phyloP scores from a whole-genome alignment of 2,113 vertebrate species.

The Epinephelus moara region DNA sequence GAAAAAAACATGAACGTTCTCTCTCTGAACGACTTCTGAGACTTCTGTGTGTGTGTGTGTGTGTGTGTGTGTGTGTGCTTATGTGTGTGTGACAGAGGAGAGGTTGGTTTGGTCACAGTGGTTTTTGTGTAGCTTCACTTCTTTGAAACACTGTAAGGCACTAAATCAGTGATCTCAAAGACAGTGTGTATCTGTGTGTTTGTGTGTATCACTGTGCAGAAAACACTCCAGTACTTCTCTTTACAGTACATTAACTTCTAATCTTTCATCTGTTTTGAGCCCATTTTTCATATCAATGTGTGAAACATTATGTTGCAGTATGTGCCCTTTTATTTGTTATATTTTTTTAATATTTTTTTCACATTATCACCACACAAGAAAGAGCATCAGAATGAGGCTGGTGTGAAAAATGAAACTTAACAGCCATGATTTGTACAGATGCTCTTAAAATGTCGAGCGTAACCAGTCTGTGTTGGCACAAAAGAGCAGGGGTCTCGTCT shows the following conservation, averaged over 20 bases:
- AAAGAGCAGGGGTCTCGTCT: not conserved
- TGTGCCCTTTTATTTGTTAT: too few species aligned
- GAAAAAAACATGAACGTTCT: conserved; percentile 43
- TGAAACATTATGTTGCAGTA: not conserved
- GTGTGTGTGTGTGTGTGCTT: not conserved
- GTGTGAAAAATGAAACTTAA: not conserved
- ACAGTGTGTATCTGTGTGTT: not conserved
- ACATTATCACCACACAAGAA: too few species aligned
- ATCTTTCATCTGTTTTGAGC: not conserved
- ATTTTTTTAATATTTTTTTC: too few species aligned
- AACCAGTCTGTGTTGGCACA: not conserved
- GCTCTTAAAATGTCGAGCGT: not conserved
- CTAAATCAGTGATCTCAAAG: conserved; percentile 37
- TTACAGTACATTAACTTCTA: not conserved
- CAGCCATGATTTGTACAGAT: not conserved
- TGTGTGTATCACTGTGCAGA: not conserved
- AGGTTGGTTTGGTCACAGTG: conserved; percentile 6
- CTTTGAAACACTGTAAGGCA: conserved; percentile 37
- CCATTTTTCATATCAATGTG: not conserved
- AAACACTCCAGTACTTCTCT: not conserved
- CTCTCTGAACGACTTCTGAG: conserved; percentile 24
- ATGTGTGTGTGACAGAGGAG: not conserved
- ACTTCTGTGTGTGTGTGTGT: not conserved
- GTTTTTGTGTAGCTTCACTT: conserved; percentile 31
- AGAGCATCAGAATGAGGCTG: too few species aligned